These are phyloP conservation scores for Coleophora flavipennella DNA, from an alignment of 2,888 invertebrate genomes.

Conservation along the genomic window DNA sequence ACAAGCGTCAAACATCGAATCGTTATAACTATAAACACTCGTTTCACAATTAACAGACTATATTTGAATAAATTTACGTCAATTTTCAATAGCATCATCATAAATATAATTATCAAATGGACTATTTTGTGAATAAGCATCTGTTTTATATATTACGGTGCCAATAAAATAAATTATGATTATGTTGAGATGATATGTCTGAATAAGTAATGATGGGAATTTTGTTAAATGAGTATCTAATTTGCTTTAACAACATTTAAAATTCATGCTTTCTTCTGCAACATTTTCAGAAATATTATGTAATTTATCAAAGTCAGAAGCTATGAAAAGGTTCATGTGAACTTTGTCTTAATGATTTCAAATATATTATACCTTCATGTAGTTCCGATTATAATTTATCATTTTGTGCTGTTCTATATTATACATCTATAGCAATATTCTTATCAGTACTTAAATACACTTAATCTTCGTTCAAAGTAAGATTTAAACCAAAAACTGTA, in stretches of 20 bases:
- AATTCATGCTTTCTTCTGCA: neutral
- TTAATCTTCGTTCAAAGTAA: too few species aligned
- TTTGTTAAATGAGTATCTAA: conserved; percentile 15
- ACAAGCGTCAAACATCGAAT: conserved; percentile 49
- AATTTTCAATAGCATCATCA: conserved; percentile 46
- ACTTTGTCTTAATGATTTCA: too few species aligned
- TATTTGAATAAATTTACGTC: conserved; percentile 66
- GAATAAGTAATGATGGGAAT: conserved; percentile 33
- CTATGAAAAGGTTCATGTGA: too few species aligned
- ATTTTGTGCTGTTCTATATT: too few species aligned
- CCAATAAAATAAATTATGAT: conserved; percentile 40
- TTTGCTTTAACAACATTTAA: conserved; percentile 16
- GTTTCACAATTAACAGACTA: conserved; percentile 58
- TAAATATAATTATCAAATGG: conserved; percentile 57
- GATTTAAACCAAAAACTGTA: too few species aligned
- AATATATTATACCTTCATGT: too few species aligned
- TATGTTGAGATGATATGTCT: conserved; percentile 25
- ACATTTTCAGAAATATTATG: neutral
- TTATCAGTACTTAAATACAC: too few species aligned
- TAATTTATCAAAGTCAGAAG: neutral
- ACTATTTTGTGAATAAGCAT: conserved; percentile 32
- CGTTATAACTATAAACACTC: conserved; percentile 50
- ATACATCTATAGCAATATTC: too few species aligned
- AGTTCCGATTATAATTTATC: too few species aligned
- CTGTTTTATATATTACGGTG: conserved; percentile 41